These are phyloP conservation scores for Phaethornis superciliosus DNA, from an alignment of 2,113 vertebrate species.

Conservation along the genomic window DNA sequence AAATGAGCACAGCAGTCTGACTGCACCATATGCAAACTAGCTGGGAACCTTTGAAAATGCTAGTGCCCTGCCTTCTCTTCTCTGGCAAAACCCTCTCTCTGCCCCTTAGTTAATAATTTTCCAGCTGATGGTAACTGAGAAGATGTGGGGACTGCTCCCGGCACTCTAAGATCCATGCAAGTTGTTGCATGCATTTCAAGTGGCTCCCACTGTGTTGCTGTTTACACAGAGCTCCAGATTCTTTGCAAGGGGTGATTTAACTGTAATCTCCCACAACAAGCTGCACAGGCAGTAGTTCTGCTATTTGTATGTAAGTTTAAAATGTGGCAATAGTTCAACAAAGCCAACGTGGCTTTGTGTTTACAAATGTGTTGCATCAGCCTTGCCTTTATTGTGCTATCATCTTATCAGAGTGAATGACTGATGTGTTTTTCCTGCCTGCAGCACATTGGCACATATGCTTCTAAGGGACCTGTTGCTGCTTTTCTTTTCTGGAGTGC, in stretches of 20 bases:
- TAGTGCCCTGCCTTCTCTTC: background rate
- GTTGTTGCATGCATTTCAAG: background rate
- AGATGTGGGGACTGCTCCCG: background rate
- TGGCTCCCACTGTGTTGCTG: background rate
- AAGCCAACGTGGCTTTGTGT: background rate
- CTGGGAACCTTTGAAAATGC: background rate
- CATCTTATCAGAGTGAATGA: background rate
- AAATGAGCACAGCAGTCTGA: background rate
- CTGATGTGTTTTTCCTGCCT: background rate
- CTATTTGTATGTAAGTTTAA: background rate
- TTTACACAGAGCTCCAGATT: background rate
- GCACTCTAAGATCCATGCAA: background rate
- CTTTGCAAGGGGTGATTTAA: background rate
- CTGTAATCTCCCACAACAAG: background rate
- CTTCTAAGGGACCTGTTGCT: background rate
- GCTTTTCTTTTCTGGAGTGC: background rate
- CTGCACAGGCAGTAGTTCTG: background rate
- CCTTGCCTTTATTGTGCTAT: constrained; percentile 20
- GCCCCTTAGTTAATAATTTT: background rate
- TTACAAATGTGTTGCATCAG: background rate
- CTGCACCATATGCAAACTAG: background rate
- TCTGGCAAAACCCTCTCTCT: background rate
- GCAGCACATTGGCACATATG: accelerated
- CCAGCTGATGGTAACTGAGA: background rate
- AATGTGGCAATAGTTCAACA: constrained; percentile 11